Evolutionary conservation across 2,113 vertebrate species (phyloP).

Genomic region (Brachyhypopomus occidentalis): DNA sequence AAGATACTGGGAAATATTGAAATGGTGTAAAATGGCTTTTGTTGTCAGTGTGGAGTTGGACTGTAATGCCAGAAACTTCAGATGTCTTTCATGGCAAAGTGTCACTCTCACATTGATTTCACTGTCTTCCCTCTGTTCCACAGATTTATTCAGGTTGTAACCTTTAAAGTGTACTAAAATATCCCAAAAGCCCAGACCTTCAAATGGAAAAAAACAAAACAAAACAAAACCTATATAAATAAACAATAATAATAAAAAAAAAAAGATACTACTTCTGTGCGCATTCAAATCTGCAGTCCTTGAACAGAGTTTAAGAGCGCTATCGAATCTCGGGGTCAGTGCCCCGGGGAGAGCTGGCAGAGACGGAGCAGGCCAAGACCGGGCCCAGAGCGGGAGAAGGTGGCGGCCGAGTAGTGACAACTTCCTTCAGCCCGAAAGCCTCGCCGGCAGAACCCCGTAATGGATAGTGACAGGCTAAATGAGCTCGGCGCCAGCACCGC

Average conservation of each 20-base stretch:
- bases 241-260: too few species aligned
- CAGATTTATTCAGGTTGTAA: background rate
- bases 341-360: too few species aligned
- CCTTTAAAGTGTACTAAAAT: too few species aligned
- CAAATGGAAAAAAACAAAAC: too few species aligned
- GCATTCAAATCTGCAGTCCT: too few species aligned
- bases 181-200: too few species aligned
- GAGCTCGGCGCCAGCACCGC: constrained; percentile 61
- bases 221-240: too few species aligned
- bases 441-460: constrained; percentile 40
- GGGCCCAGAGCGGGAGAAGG: background rate
- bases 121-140: background rate
- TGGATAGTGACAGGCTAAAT: constrained; percentile 66
- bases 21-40: background rate
- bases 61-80: background rate
- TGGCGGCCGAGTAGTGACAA: background rate
- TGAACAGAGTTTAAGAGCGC: too few species aligned
- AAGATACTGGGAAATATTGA: background rate
- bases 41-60: background rate
- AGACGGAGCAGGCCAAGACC: too few species aligned
- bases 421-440: constrained; percentile 13
- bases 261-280: too few species aligned
- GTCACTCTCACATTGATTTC: background rate
- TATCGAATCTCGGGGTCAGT: too few species aligned
- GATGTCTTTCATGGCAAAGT: too few species aligned